Conservation (phyloP, 2,888 invertebrate species). For the Trissonchulus sp. region DNA sequence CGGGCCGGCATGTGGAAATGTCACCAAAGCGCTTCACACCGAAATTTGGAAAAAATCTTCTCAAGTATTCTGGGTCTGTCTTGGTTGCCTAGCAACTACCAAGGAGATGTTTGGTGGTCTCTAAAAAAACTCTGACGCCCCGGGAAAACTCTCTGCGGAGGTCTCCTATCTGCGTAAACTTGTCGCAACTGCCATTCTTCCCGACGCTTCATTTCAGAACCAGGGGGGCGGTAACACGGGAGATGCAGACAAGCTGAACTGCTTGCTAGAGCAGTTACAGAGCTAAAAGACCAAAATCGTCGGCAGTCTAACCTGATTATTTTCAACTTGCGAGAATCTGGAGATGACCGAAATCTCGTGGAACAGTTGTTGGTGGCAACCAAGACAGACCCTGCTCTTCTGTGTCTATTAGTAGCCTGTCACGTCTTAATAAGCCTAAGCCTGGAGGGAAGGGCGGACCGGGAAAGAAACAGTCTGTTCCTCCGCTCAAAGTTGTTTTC, state of each 20-base stretch:
- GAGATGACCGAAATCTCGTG: not conserved
- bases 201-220: not conserved
- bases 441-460: too few species aligned
- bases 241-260: too few species aligned
- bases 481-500: too few species aligned
- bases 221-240: not conserved
- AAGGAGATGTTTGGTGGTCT: constrained; percentile 1
- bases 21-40: not conserved
- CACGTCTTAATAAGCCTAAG: too few species aligned
- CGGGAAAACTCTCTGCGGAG: not conserved
- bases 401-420: too few species aligned
- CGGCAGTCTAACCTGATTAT: not conserved
- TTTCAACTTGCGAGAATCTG: not conserved
- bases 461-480: too few species aligned
- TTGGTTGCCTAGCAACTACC: constrained; percentile 7
- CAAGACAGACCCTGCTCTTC: too few species aligned
- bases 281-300: not conserved
- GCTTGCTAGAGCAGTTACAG: constrained; percentile 10
- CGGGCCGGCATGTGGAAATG: not conserved
- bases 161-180: not conserved
- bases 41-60: not conserved
- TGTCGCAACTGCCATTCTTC: not conserved
- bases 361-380: constrained; percentile 11
- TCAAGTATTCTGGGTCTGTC: not conserved
- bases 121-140: not conserved